Evolutionary conservation across 2,888 invertebrate species (phyloP).

Genomic region (Graphium colonna): DNA sequence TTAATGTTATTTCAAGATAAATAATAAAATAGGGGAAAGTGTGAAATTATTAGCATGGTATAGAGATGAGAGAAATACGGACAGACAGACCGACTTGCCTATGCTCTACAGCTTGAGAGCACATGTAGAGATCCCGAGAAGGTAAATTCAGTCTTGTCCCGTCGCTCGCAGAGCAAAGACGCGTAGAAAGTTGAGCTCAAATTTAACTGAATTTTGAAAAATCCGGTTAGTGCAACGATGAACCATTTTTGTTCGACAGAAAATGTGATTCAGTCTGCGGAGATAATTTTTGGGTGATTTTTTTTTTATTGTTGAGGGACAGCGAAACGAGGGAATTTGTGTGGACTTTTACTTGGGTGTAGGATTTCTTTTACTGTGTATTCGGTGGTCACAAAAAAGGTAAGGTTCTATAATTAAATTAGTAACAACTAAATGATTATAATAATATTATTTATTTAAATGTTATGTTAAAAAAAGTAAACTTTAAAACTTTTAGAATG

Average conservation of each 20-base stretch:
- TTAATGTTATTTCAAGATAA: background rate
- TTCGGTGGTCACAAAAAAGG: constrained; percentile 22
- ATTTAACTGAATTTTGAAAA: too few relatives aligned
- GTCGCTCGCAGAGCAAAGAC: constrained; percentile 5
- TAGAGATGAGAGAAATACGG: background rate
- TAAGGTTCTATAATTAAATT: constrained; percentile 13
- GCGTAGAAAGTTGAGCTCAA: background rate
- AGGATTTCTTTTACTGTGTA: constrained; percentile 35
- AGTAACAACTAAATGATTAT: too few relatives aligned
- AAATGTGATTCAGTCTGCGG: constrained; percentile 75
- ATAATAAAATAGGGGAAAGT: background rate
- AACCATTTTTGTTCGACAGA: constrained; percentile 70
- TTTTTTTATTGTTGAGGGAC: constrained; percentile 5
- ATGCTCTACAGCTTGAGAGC: background rate
- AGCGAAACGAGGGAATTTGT: constrained; percentile 23
- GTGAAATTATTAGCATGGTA: background rate
- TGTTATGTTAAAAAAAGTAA: background rate
- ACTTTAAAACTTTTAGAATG: background rate
- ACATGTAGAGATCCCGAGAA: background rate
- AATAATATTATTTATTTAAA: background rate
- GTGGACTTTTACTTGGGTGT: constrained; percentile 29
- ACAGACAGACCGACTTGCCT: background rate
- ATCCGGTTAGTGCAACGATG: constrained; percentile 41
- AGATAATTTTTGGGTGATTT: constrained; percentile 34
- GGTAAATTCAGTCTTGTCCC: constrained; percentile 5